Percentiles rank a stretch among this genome's conserved stretches.
Conservation (phyloP, 2,888 invertebrate species). For the Stratiomys singularior region DNA sequence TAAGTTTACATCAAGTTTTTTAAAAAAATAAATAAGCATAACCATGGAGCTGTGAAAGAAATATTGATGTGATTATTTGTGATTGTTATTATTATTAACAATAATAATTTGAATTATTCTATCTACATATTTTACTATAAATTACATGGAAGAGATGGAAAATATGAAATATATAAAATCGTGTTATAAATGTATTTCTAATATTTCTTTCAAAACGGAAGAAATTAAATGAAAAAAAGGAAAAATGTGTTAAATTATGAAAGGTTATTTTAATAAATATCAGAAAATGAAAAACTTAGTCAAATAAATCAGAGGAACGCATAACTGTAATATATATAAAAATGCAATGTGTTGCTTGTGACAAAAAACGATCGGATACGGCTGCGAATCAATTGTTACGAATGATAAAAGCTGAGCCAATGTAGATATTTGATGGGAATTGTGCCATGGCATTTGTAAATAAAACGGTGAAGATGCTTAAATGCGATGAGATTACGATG, state of each 20-base stretch:
- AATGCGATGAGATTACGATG: not conserved
- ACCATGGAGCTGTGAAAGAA: slow-evolving; percentile 66
- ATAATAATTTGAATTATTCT: slow-evolving; percentile 48
- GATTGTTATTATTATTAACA: slow-evolving; percentile 60
- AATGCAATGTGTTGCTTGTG: not conserved
- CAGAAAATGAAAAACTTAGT: slow-evolving; percentile 7
- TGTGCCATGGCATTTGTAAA: slow-evolving; percentile 42
- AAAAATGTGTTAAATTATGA: slow-evolving; percentile 15
- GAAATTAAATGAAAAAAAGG: not conserved
- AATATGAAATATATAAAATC: slow-evolving; percentile 18
- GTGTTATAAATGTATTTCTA: slow-evolving; percentile 23
- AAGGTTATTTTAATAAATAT: slow-evolving; percentile 5
- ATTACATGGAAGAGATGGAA: slow-evolving; percentile 1
- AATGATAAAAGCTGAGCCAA: not conserved
- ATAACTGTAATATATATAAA: not conserved
- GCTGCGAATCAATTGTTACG: not conserved
- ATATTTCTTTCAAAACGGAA: slow-evolving; percentile 8
- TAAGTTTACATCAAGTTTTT: not conserved
- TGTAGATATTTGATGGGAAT: not conserved
- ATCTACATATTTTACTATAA: slow-evolving; percentile 36
- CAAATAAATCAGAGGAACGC: not conserved
- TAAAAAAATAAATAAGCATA: slow-evolving; percentile 54
- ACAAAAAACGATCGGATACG: slow-evolving; percentile 6
- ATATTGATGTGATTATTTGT: slow-evolving; percentile 66
- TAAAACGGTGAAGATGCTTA: not conserved